Evolutionary conservation across 1,140 invertebrate genomes (phyloP).

Genomic region (Venturia canescens): DNA sequence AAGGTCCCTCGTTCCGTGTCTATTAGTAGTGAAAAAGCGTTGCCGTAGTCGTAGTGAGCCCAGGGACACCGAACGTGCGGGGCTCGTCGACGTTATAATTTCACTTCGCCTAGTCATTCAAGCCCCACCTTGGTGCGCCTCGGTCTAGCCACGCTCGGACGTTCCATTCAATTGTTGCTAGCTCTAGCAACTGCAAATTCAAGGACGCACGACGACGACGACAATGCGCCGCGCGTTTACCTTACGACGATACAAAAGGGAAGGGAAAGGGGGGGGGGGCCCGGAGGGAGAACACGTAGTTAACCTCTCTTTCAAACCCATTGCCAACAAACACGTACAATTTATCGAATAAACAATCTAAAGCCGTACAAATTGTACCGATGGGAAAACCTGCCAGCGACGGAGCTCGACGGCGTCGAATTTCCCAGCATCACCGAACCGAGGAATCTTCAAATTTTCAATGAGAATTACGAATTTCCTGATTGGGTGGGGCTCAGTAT

Average conservation of each 20-base stretch:
- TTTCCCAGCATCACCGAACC: too few species aligned
- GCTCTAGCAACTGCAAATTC: conserved; percentile 59
- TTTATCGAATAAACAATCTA: conserved; percentile 2
- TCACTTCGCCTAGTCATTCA: conserved; percentile 47
- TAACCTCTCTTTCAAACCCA: neutral
- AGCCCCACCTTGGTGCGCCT: conserved; percentile 55
- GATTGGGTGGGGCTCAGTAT: too few species aligned
- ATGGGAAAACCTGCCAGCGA: neutral
- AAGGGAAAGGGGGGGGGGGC: neutral
- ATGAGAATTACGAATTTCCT: too few species aligned
- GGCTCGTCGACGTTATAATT: conserved; percentile 44
- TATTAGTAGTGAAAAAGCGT: too few species aligned
- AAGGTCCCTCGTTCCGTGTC: too few species aligned
- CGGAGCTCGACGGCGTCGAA: too few species aligned
- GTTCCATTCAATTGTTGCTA: conserved; percentile 65
- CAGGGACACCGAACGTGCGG: neutral
- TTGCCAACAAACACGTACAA: neutral
- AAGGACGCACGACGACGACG: conserved; percentile 55
- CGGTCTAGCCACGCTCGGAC: conserved; percentile 55
- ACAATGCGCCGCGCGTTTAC: conserved; percentile 54
- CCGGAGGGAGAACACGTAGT: neutral
- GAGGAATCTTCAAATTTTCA: too few species aligned
- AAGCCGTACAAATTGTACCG: neutral
- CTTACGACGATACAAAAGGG: conserved; percentile 11
- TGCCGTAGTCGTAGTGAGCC: neutral